Evolutionary conservation across 2,888 invertebrate species (phyloP).

Genomic region (Drosophila lacicola): DNA sequence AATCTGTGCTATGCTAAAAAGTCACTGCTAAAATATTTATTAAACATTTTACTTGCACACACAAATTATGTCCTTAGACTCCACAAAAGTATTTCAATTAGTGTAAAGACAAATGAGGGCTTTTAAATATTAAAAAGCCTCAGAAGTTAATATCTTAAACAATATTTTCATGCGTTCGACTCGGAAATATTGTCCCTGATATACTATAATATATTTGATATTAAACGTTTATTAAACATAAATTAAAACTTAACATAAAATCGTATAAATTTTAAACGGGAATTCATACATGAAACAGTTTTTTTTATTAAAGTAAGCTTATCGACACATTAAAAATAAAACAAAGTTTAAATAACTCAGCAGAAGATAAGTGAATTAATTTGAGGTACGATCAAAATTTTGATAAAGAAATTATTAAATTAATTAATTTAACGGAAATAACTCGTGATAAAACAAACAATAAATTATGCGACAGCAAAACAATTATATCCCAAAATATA

Average conservation of each 20-base stretch:
- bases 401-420: background rate
- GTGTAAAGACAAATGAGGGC: background rate
- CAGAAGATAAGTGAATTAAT: background rate
- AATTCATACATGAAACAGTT: too few relatives aligned
- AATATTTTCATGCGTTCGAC: too few relatives aligned
- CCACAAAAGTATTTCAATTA: background rate
- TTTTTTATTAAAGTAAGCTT: too few relatives aligned
- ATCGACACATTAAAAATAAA: background rate
- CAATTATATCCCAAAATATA: too few relatives aligned
- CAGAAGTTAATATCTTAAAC: too few relatives aligned
- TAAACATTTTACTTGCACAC: background rate
- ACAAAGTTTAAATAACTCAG: background rate
- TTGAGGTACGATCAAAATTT: background rate
- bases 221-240: too few relatives aligned
- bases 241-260: too few relatives aligned
- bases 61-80: background rate
- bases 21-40: slow-evolving; percentile 29
- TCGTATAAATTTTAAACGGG: too few relatives aligned
- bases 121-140: background rate
- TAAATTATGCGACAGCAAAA: too few relatives aligned
- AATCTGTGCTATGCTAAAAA: slow-evolving; percentile 1
- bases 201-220: too few relatives aligned
- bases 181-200: too few relatives aligned
- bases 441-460: too few relatives aligned
- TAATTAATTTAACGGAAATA: background rate